phyloP scores from a whole-genome alignment of 1,140 invertebrate genomes.

The Alviniconcha marisindica region DNA sequence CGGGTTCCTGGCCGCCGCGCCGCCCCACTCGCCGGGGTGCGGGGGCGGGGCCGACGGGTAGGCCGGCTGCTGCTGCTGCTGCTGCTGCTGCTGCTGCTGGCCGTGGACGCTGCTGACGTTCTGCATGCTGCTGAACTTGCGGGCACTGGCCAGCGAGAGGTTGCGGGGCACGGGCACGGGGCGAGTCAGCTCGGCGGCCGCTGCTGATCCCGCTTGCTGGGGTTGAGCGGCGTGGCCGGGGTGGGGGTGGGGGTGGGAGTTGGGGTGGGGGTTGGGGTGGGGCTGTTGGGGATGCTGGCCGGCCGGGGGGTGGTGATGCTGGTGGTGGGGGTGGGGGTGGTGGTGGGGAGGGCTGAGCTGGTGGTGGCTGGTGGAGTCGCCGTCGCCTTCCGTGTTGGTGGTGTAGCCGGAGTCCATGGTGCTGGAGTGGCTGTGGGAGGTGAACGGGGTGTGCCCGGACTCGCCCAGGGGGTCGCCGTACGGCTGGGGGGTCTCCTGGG shows the following conservation, averaged over 20 bases:
- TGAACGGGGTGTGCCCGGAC: conserved; percentile 39
- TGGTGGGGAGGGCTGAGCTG: conserved; percentile 29
- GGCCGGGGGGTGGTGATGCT: neutral
- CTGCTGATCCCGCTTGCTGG: neutral
- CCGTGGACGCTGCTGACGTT: conserved; percentile 27
- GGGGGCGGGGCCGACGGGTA: neutral
- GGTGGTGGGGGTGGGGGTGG: neutral
- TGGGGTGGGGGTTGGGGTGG: too few relatives aligned
- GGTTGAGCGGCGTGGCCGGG: neutral
- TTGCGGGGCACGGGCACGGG: conserved; percentile 4
- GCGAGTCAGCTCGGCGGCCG: neutral
- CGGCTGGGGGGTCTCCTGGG: conserved; percentile 25
- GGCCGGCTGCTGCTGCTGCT: neutral
- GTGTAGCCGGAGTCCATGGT: conserved; percentile 55
- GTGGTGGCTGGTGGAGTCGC: conserved; percentile 37
- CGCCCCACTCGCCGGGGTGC: neutral
- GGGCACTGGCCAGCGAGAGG: conserved; percentile 18
- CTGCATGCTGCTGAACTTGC: conserved; percentile 41
- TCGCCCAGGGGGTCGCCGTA: conserved; percentile 38
- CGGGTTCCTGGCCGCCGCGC: neutral
- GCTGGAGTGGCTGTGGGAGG: conserved; percentile 49
- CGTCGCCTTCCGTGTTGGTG: conserved; percentile 53
- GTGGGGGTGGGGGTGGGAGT: too few relatives aligned
- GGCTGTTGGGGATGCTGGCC: neutral
- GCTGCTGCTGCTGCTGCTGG: neutral